Evolutionary conservation across 1,140 invertebrate species (phyloP).

Genomic region (Drosophila prosaltans): DNA sequence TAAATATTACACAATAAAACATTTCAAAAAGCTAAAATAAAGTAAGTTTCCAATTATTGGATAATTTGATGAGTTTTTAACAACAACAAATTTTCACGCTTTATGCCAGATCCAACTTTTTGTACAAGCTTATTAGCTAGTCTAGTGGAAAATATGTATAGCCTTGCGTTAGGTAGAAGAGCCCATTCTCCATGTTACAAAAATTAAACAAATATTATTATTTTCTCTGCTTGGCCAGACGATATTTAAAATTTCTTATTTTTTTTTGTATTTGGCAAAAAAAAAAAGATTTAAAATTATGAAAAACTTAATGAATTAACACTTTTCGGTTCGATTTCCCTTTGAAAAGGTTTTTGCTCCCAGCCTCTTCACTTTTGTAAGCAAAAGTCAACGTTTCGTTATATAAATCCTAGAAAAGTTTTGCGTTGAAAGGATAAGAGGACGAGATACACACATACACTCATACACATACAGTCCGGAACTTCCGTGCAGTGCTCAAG

Average conservation of each 20-base stretch:
- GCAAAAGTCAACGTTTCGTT: conserved; percentile 29
- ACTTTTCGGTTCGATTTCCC: conserved; percentile 45
- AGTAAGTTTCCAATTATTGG: no score
- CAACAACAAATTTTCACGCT: no score
- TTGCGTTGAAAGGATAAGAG: conserved; percentile 10
- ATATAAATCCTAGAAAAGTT: conserved; percentile 61
- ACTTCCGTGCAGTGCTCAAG: conserved; percentile 77
- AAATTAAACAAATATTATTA: no score
- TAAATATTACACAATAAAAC: no score
- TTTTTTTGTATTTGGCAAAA: conserved; percentile 54
- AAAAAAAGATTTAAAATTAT: conserved; percentile 68
- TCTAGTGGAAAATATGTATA: no score
- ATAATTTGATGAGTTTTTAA: no score
- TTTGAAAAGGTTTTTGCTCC: conserved; percentile 24
- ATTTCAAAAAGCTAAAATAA: no score
- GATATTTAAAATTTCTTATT: conserved; percentile 12
- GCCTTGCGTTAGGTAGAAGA: no score
- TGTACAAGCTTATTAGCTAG: no score
- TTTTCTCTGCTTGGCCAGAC: no score
- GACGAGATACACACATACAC: conserved; percentile 33
- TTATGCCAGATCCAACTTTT: no score
- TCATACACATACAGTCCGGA: conserved; percentile 45
- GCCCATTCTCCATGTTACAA: no score
- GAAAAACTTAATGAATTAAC: conserved; percentile 72
- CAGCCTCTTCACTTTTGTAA: not conserved